Evolutionary conservation across 2,797 vertebrate species (phyloP), one percentile per base, ranked within the genome.

Genomic region (Anguilla pacifica): DNA sequence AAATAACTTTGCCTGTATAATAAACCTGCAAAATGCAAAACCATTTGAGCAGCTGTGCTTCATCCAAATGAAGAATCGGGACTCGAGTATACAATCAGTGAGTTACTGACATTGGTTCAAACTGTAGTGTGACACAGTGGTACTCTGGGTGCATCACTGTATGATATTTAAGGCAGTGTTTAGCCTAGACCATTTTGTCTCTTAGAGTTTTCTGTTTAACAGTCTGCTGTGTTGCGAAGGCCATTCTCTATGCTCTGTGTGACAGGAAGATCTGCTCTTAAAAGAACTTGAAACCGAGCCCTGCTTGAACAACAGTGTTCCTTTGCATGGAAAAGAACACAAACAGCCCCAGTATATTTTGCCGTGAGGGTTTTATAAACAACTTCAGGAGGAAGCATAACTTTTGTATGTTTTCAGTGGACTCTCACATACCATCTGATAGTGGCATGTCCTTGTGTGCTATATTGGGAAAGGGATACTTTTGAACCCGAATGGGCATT

Each of bases 391-490:
- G 77, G 84, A 88, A 79, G 72, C 39, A 11, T 57, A 84, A 79
- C 46, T 81, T 83, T 87, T 46, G 84, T 49, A 57, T 74, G 79
- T 39, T 85, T 86, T 82, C 35, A 55, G 28, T 72, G 74, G 35
- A 31, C 61, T 25, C 5, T 89, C 46, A 51, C 57, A 11, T 11
- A 61, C 64, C 67, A 49, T 87, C 84, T 88, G 87, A 86, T 90
- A 67, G 25, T 43, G 17, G n/a, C 22, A 82, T 39, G 31, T 88
- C 51, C 31, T 43, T 82, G 59, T 85, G 85, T 90, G 87, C 88
- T 86, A 84, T 88, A 88, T 89, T 87, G 67, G 85, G 83, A 83
- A 74, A 46, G 85, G 89, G 85, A 85, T 83, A 86, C 84, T 86
- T 86, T 86, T 7, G 6, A 86, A n/a, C 81, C 13, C 53, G 86